Conservation (phyloP, 2,113 vertebrate species). For the Todiramphus chloris region DNA sequence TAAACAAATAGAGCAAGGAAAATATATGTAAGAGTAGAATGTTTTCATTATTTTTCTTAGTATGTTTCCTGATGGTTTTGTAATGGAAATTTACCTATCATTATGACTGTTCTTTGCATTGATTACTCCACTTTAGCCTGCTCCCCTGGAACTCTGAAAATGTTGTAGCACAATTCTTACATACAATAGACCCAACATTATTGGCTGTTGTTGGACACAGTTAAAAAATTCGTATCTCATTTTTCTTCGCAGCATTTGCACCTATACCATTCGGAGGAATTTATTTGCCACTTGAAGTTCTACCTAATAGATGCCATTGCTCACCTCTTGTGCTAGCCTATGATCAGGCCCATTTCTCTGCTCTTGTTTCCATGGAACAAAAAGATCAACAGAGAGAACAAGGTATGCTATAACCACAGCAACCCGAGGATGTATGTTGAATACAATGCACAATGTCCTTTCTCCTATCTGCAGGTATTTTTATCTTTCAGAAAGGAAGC, state of each 20-base stretch:
- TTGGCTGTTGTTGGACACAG: background rate
- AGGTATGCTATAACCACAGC: slow-evolving; percentile 75
- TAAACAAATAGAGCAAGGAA: background rate
- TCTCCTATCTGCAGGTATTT: background rate
- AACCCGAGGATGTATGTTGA: background rate
- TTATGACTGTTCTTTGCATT: background rate
- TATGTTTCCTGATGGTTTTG: background rate
- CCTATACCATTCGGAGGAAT: slow-evolving; percentile 97
- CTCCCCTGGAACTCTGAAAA: background rate
- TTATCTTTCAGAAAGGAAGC: background rate
- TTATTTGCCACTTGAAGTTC: slow-evolving; percentile 96
- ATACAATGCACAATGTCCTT: background rate
- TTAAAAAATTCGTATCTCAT: background rate
- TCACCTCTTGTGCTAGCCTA: slow-evolving; percentile 97
- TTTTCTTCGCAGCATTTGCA: slow-evolving; percentile 85
- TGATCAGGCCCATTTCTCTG: slow-evolving; percentile 98
- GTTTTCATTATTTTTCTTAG: background rate
- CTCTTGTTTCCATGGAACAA: slow-evolving; percentile 98
- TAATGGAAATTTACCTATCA: background rate
- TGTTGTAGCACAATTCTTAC: background rate
- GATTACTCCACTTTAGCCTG: background rate
- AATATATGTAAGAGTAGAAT: background rate
- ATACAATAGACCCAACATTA: background rate
- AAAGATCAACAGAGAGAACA: slow-evolving; percentile 96
- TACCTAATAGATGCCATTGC: slow-evolving; percentile 96